Conservation (phyloP, 2,888 invertebrate species). For the Panorpa germanica region DNA sequence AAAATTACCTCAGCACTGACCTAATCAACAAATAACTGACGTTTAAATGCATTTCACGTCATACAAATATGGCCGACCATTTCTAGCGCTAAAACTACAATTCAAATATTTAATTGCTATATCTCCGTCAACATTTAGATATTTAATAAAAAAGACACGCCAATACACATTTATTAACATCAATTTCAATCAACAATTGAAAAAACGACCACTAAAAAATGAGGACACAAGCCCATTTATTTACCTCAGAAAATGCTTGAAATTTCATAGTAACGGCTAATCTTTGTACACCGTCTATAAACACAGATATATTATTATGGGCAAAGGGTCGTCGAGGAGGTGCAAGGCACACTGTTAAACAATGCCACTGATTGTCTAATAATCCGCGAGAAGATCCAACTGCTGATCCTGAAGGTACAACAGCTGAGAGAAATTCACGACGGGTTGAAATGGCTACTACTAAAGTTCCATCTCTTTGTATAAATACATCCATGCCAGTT, state of each 20-base stretch:
- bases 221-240: no score
- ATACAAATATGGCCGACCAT: no score
- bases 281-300: constrained; percentile 33
- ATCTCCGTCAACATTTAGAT: no score
- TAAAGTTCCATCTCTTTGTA: constrained; percentile 30
- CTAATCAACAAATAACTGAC: no score
- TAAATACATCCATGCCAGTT: constrained; percentile 37
- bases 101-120: no score
- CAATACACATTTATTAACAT: no score
- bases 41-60: no score
- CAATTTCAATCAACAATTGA: no score
- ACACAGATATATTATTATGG: constrained; percentile 35
- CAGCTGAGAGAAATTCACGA: constrained; percentile 33
- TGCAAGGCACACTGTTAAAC: constrained; percentile 27
- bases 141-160: no score
- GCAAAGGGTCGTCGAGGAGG: constrained; percentile 33
- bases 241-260: constrained; percentile 33
- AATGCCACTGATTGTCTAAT: constrained; percentile 27
- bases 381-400: constrained; percentile 16
- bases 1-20: no score
- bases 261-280: constrained; percentile 32
- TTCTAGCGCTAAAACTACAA: no score
- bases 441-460: constrained; percentile 33
- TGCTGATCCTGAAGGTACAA: constrained; percentile 24
- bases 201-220: no score